Percentiles rank a stretch among this genome's conserved stretches.
Evolutionary conservation across 2,888 invertebrate genomes (phyloP).

Genomic region (Dryococelus australis): DNA sequence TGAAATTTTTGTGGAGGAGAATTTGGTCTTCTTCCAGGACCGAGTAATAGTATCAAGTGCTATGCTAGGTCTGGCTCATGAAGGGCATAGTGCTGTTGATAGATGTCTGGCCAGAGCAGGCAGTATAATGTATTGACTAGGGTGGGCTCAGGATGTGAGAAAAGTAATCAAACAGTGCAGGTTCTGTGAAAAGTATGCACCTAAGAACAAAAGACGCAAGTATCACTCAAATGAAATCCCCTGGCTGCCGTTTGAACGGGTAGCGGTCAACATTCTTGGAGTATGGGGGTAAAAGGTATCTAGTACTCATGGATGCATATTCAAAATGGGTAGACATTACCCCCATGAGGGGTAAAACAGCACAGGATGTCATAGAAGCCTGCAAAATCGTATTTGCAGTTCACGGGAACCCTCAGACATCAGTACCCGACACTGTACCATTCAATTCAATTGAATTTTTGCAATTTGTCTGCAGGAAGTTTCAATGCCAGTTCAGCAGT

Average conservation of each 20-base stretch:
- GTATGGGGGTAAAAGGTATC: neutral
- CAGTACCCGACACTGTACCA: too few species aligned
- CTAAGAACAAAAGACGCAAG: neutral
- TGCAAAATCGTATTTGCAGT: neutral
- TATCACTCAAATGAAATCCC: neutral
- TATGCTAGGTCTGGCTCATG: neutral
- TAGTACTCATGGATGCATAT: neutral
- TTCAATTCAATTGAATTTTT: too few species aligned
- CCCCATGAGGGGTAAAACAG: neutral
- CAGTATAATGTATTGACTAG: neutral
- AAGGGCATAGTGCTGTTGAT: neutral
- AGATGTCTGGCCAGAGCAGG: neutral
- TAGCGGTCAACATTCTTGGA: neutral
- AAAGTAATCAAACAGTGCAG: neutral
- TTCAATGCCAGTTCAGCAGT: too few species aligned
- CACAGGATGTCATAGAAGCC: neutral
- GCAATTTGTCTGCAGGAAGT: too few species aligned
- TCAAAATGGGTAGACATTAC: neutral
- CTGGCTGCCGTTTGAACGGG: neutral
- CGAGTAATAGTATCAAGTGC: neutral
- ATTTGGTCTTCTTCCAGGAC: neutral
- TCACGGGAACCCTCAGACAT: neutral
- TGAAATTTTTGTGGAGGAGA: neutral
- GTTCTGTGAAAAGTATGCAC: neutral
- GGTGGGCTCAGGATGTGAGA: neutral